Evolutionary conservation across 2,113 vertebrate species (phyloP).

Genomic region (Chelonoidis abingdonii): DNA sequence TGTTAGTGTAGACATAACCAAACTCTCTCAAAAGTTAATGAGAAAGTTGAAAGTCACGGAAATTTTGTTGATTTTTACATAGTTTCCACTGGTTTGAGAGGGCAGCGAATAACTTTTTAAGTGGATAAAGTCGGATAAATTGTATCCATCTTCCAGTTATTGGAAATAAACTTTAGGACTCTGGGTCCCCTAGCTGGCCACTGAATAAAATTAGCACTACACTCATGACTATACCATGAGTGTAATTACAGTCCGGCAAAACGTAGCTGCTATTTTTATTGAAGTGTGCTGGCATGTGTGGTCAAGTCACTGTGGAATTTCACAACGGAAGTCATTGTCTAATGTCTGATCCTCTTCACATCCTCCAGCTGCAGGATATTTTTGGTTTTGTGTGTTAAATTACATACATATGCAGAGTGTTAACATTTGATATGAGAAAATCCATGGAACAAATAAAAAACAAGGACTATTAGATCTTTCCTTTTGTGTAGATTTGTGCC

Average conservation of each 20-base stretch:
- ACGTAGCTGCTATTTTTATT: constrained; percentile 17
- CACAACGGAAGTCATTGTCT: background rate
- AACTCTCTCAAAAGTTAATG: background rate
- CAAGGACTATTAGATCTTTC: fast-evolving
- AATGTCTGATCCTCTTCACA: constrained; percentile 1
- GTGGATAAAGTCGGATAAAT: background rate
- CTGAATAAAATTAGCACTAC: background rate
- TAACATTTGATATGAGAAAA: constrained; percentile 13
- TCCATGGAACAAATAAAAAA: background rate
- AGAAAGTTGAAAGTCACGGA: background rate
- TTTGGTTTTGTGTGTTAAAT: constrained; percentile 44
- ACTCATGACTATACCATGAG: background rate
- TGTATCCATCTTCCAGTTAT: background rate
- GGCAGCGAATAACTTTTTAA: background rate
- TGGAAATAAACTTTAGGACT: background rate
- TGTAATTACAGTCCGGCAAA: constrained; percentile 50
- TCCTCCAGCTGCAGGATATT: constrained; percentile 20
- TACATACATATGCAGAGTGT: constrained; percentile 37
- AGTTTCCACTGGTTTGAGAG: background rate
- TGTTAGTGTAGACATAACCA: too few species aligned
- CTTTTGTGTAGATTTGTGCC: background rate
- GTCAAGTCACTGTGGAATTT: constrained; percentile 17
- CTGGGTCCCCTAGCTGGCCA: background rate
- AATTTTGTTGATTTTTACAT: background rate
- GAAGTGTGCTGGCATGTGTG: background rate